Base-by-base conservation (phyloP, 2,888 invertebrate species). In the Stenolophus ochropezus region DNA sequence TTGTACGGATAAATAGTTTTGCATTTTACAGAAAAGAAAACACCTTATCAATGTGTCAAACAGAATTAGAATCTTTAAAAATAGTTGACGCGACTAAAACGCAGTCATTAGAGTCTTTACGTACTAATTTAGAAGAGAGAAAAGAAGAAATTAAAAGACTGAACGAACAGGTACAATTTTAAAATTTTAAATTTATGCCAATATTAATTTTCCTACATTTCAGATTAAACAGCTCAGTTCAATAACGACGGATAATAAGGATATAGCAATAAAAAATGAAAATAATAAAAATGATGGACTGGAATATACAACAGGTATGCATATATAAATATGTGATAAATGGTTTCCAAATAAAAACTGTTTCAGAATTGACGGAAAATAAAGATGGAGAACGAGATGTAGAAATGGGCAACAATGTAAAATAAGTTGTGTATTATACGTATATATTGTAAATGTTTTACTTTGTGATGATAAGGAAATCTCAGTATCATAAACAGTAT, bases 131-230 rank as follows among this genome's bases (percentile, higher is more conserved):
- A 47, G 80, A 80, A 53, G 80, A 80, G n/a, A 80, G 73, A 71
- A 80, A 80, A n/a, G 80, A 80, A 73, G 80, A 80, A 73, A 80
- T 80, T 53, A 73, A 73, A 42, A 73, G 47, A 21, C 58, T 80
- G 20, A 80, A 42, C 23, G 80, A 80, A 42, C 42, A 80, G 33
- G 71, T 79, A 69, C 1, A 2, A 14, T 1, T 11, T 3, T 42
- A 6, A 42, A 21, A 20, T 16, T 18, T 0, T 56, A 18, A 56
- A 42, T 42, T 11, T 42, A 0, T 1, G 14, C 11, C 5, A 16
- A 51, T 14, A 51, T 51, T 1, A 16, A 51, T 56, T 20, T 6
- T 18, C 18, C n/a, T 21, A 21, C 33, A 11, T 42, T 56, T 56
- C 16, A 69, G 61, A 61, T 61, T 3, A 61, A 61, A 33, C 65